A percentile compares a stretch with the other conserved stretches of the same genome.
Evolutionary conservation across 2,113 vertebrate genomes (phyloP).

Genomic region (Cottus gobio): DNA sequence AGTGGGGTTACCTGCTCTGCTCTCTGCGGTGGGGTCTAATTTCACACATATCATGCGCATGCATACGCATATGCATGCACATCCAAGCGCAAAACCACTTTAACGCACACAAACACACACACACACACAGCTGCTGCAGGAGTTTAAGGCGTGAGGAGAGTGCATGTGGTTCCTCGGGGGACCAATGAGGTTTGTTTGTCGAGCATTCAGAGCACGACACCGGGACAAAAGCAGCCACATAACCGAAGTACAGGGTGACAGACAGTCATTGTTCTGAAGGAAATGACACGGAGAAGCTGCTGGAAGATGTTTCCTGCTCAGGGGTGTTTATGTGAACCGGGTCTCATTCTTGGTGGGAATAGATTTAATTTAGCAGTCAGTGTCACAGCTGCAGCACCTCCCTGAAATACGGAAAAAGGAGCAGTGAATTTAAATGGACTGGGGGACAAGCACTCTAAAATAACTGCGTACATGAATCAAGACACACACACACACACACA

Average conservation of each 20-base stretch:
- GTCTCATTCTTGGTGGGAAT: conserved; percentile 27
- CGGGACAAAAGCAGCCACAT: conserved; percentile 67
- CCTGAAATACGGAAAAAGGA: not conserved
- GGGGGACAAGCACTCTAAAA: not conserved
- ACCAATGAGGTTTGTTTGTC: conserved; percentile 67
- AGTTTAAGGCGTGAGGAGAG: conserved; percentile 12
- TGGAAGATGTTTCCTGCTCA: conserved; percentile 58
- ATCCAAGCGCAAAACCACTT: conserved; percentile 33
- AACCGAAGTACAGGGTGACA: conserved; percentile 55
- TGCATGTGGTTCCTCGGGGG: conserved; percentile 38
- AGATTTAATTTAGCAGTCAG: conserved; percentile 1
- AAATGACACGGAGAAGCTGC: conserved; percentile 59
- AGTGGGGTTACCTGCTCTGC: conserved; percentile 76
- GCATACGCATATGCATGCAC: conserved; percentile 46
- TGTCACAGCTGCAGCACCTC: conserved; percentile 38
- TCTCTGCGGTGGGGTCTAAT: conserved; percentile 65
- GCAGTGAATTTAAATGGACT: not conserved
- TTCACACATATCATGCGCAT: conserved; percentile 73
- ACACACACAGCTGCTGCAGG: conserved; percentile 24
- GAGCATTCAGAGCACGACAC: conserved; percentile 57
- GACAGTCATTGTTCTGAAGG: conserved; percentile 64
- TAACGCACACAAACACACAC: not conserved
- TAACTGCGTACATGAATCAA: not conserved
- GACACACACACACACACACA: not conserved
- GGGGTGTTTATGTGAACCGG: conserved; percentile 8